Percentiles rank a stretch among this genome's conserved stretches.
Conservation (phyloP, 2,113 vertebrate genomes). For the Polyodon spathula region DNA sequence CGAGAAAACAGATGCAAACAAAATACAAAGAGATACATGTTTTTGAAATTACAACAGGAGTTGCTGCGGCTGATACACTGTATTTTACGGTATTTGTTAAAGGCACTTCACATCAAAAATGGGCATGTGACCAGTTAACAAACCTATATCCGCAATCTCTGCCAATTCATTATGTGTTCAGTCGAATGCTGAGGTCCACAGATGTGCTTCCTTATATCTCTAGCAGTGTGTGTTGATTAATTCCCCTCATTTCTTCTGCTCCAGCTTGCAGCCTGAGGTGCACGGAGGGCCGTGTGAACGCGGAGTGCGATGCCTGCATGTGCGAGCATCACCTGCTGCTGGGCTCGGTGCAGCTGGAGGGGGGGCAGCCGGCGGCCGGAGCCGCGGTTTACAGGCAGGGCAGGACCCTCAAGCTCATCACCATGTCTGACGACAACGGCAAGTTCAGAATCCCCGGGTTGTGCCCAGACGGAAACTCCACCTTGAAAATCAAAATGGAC, state of each 20-base stretch:
- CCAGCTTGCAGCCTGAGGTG: slow-evolving; percentile 75
- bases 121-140: too few relatives aligned
- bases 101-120: too few relatives aligned
- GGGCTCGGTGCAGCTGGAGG: slow-evolving; percentile 71
- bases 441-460: slow-evolving; percentile 75
- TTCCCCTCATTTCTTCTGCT: slow-evolving; percentile 8
- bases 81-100: too few relatives aligned
- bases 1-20: too few relatives aligned
- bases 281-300: slow-evolving; percentile 69
- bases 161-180: too few relatives aligned
- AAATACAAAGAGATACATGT: too few relatives aligned
- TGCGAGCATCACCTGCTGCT: slow-evolving; percentile 74
- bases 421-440: slow-evolving; percentile 65
- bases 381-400: slow-evolving; percentile 62
- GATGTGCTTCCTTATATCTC: too few relatives aligned
- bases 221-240: too few relatives aligned
- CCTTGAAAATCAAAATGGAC: slow-evolving; percentile 65
- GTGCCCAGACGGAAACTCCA: slow-evolving; percentile 78
- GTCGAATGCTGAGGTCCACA: too few relatives aligned
- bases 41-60: too few relatives aligned
- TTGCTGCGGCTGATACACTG: too few relatives aligned
- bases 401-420: slow-evolving; percentile 59
- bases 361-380: slow-evolving; percentile 62
- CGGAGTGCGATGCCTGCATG: slow-evolving; percentile 76
- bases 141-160: too few relatives aligned